Evolutionary conservation across 2,113 vertebrate species (phyloP), one percentile per base, ranked within the genome.

Genomic region (Platysteira castanea): DNA sequence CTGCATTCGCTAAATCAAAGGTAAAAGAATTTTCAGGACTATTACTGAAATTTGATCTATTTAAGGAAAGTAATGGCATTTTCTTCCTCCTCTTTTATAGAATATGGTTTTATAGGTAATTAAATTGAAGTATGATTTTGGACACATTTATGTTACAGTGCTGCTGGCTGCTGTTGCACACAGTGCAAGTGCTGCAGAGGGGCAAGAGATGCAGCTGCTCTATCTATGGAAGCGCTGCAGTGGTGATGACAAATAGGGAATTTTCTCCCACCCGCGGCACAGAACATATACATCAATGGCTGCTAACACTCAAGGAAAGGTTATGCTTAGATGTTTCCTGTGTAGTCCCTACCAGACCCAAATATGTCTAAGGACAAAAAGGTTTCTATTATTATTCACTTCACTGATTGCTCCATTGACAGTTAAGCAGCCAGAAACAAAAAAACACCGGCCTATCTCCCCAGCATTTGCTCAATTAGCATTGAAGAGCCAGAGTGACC

Each of bases 391-490:
- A 30, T 11, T 70, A 37, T 39, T 71, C 65, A 41, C 71, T 69
- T 52, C 33, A 21, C 9, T 35, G 11, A 15, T 52, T 60, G 57
- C 54, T 39, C n/a, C 46, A 16, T 31, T 68, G 54, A 28, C 4
- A 15, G 27, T 73, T 83, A 42, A 60, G 28, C 22, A 53, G 37
- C 18, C 50, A 70, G n/a, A 87, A 90, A 57, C 8, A 20, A 73
- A 46, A 80, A 37, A 83, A 54, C 0, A 2, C 53, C 76, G 54
- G 27, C n/a, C n/a, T 46, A 8, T 61, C 22, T 69, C 31, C 41
- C 15, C 33, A 49, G 31, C 15, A 20, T 61, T 85, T 30, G 1
- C 31, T 70, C 0, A 0, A 50, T 69, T 37, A 63, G 5, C 27
- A 6, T 14, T 78, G 56, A 47, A 70, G 79, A 70, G 24, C 37